A percentile compares a stretch with the other conserved stretches of the same genome.
phyloP scores from a whole-genome alignment of 2,888 invertebrate species.

The Ctena decussata region DNA sequence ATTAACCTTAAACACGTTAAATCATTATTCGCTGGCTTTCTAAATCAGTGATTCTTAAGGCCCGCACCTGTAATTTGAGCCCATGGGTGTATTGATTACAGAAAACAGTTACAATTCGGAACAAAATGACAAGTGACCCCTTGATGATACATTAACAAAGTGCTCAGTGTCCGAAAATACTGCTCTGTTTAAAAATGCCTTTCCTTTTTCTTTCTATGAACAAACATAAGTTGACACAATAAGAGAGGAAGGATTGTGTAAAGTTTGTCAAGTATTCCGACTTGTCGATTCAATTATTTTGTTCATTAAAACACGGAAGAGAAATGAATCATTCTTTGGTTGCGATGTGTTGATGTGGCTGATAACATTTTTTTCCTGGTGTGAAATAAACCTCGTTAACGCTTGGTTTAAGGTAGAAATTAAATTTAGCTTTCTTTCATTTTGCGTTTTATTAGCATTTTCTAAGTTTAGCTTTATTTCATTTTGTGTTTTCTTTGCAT shows the following conservation, averaged over 20 bases:
- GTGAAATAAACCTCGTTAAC: too few relatives aligned
- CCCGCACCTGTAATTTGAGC: neutral
- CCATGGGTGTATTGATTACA: constrained; percentile 14
- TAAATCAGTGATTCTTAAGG: neutral
- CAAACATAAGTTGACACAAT: too few relatives aligned
- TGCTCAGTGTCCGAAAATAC: neutral
- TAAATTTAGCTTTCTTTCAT: too few relatives aligned
- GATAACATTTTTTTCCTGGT: too few relatives aligned
- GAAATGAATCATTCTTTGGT: neutral
- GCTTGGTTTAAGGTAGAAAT: too few relatives aligned
- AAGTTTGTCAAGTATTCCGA: neutral
- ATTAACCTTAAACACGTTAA: neutral
- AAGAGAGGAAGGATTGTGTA: constrained; percentile 4
- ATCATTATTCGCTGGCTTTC: neutral
- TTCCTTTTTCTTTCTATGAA: too few relatives aligned
- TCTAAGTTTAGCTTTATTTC: too few relatives aligned
- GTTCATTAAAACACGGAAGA: neutral
- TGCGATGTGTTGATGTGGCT: neutral
- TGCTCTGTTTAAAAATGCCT: neutral
- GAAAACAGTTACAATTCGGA: constrained; percentile 11
- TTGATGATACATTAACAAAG: neutral
- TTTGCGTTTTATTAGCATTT: too few relatives aligned
- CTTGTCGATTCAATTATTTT: neutral
- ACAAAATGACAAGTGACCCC: constrained; percentile 36
- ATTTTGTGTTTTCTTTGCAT: too few relatives aligned